Evolutionary conservation across 2,797 vertebrate species (phyloP).

Genomic region (Orestias chungarensis): DNA sequence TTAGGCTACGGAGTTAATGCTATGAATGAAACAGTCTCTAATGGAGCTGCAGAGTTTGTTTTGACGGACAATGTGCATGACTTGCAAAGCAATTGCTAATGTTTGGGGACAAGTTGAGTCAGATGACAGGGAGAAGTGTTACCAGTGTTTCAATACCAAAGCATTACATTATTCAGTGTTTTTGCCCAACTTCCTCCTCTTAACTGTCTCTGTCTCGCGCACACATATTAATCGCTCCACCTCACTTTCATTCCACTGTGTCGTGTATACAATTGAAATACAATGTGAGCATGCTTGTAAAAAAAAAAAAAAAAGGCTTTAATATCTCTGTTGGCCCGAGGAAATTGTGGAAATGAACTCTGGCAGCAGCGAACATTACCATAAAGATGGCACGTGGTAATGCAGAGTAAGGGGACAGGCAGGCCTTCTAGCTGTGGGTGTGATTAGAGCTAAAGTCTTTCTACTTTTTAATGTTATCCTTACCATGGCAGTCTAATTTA

Average conservation of each 20-base stretch:
- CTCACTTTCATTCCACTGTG: conserved; percentile 30
- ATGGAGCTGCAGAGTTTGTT: conserved; percentile 34
- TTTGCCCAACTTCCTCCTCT: conserved; percentile 24
- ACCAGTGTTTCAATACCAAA: conserved; percentile 22
- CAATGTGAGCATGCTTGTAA: conserved; percentile 27
- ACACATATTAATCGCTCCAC: conserved; percentile 21
- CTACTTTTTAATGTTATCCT: conserved; percentile 45
- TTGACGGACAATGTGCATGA: conserved; percentile 11
- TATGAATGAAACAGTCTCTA: conserved; percentile 49
- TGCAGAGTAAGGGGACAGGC: conserved; percentile 45
- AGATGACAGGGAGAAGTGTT: conserved; percentile 30
- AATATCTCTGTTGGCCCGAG: conserved; percentile 51
- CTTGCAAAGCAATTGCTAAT: conserved; percentile 13
- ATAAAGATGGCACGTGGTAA: conserved; percentile 63
- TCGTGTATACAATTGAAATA: conserved; percentile 39
- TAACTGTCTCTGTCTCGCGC: conserved; percentile 9
- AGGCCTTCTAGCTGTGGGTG: conserved; percentile 46
- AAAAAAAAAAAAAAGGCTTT: conserved; percentile 21
- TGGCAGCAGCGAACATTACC: conserved; percentile 48
- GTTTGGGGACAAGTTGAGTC: conserved; percentile 12
- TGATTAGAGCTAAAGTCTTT: conserved; percentile 58
- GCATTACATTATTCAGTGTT: conserved; percentile 34
- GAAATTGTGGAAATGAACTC: conserved; percentile 62
- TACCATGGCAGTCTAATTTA: conserved; percentile 30
- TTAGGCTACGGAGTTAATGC: conserved; percentile 50